Conservation (phyloP, 2,113 vertebrate genomes). For the Candoia aspera region DNA sequence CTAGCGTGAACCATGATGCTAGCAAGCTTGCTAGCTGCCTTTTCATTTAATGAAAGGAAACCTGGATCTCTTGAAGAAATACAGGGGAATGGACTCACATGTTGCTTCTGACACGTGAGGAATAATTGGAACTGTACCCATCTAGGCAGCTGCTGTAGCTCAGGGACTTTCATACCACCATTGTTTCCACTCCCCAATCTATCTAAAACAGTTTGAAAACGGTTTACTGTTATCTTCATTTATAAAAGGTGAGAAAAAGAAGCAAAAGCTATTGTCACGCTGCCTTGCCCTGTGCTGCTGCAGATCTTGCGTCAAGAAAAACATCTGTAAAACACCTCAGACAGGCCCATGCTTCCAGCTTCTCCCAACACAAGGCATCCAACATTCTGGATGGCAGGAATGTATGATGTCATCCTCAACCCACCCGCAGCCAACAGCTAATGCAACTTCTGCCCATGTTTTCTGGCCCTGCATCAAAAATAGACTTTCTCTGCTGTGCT, state of each 20-base stretch:
- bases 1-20: background rate
- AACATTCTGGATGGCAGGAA: no score
- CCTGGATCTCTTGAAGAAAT: background rate
- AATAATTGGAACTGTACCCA: background rate
- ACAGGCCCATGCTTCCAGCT: background rate
- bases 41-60: background rate
- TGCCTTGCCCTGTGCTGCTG: background rate
- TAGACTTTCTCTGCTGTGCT: no score
- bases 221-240: background rate
- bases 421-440: no score
- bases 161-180: background rate
- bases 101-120: background rate
- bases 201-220: background rate
- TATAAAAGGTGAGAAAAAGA: background rate
- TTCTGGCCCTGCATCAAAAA: no score
- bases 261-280: background rate
- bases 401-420: no score
- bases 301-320: background rate
- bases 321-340: background rate
- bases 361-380: background rate
- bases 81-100: background rate
- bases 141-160: background rate
- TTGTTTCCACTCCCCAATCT: background rate
- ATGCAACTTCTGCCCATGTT: no score
- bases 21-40: background rate